A percentile compares a stretch with the other conserved stretches of the same genome.
Conservation (phyloP, 2,113 vertebrate genomes). For the Phrynosoma blainvillii region DNA sequence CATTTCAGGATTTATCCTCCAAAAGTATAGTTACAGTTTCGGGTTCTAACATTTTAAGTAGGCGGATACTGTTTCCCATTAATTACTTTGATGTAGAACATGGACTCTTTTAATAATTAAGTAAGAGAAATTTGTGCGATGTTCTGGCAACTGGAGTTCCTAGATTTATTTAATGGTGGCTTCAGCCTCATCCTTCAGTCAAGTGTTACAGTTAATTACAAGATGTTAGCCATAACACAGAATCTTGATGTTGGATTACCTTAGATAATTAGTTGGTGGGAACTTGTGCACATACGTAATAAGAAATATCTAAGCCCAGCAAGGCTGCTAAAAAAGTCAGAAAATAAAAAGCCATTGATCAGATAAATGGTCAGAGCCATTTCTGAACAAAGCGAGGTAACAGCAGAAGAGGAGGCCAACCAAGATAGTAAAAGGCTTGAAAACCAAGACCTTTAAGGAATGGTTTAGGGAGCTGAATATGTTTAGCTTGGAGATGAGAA, state of each 20-base stretch:
- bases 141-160: neutral
- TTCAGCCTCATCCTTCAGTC: neutral
- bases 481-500: no score
- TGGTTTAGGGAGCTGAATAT: no score
- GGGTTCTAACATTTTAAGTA: constrained; percentile 5
- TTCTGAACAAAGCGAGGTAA: neutral
- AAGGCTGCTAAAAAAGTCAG: neutral
- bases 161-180: constrained; percentile 1
- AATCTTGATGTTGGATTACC: constrained; percentile 17
- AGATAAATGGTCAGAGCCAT: neutral
- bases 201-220: constrained; percentile 6
- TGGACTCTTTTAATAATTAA: constrained; percentile 47
- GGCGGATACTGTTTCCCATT: constrained; percentile 19
- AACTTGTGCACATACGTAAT: neutral
- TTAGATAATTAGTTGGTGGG: constrained; percentile 22
- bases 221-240: neutral
- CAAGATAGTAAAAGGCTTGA: no score
- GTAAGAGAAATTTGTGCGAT: neutral
- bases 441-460: no score
- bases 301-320: neutral
- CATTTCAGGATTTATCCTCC: constrained; percentile 10
- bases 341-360: neutral
- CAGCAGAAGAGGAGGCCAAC: no score
- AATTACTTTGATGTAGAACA: constrained; percentile 21
- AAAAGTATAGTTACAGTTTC: neutral